Evolutionary conservation across 1,140 invertebrate genomes (phyloP), one percentile per base, ranked within the genome.

Genomic region (Zaprionus camerounensis): DNA sequence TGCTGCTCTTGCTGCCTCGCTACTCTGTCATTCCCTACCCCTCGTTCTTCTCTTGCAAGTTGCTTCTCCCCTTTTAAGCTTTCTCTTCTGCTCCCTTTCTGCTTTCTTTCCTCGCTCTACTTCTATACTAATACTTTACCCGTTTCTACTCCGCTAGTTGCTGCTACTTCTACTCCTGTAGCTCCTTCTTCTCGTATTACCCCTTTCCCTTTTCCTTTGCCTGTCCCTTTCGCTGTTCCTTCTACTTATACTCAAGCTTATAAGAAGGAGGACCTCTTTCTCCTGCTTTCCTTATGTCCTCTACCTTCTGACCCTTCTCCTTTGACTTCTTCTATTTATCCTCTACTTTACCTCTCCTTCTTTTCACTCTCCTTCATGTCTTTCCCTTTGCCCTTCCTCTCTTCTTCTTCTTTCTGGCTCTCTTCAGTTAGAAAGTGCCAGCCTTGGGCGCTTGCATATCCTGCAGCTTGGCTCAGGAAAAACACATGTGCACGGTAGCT

Each of bases 371-470:
- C 2, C n/a, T n/a, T n/a, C n/a, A n/a, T n/a, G n/a, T n/a, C n/a
- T n/a, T n/a, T n/a, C 3, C 0, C 46, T 13, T 46, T n/a, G n/a
- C n/a, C n/a, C n/a, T n/a, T n/a, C n/a, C n/a, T 7, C 20, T 20
- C 20, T 4, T 1, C 12, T 2, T 6, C 17, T 9, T 22, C 46
- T 13, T 7, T 7, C 2, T 6, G 1, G 2, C n/a, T n/a, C n/a
- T 44, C 5, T n/a, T 9, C n/a, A 9, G 41, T n/a, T 17, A 46
- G 41, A 17, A 46, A n/a, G 6, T 44, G 46, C 20, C 22, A 51
- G 49, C 44, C 36, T 28, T 22, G 41, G 34, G 38, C 15, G 36
- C 59, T 55, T 64, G 31, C 68, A 63, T 55, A 70, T 61, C 56
- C 49, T 38, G 20, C 17, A 34, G 41, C 15, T 15, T 20, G 17